Evolutionary conservation across 1,140 invertebrate species (phyloP), one percentile per base, ranked within the genome.

Genomic region (Drosophila ananassae): DNA sequence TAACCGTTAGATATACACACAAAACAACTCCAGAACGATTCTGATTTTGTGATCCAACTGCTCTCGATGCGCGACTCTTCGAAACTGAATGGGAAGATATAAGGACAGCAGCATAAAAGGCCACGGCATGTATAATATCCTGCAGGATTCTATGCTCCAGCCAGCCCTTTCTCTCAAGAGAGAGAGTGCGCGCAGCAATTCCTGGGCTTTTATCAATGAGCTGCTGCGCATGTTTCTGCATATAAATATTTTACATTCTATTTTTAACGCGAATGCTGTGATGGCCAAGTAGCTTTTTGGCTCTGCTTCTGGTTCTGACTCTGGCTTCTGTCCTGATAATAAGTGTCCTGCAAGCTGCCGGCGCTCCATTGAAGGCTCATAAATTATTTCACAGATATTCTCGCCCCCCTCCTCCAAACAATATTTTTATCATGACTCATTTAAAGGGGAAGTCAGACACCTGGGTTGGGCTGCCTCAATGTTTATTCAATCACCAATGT

Each of bases 1-100:
- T 77, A 73, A 87, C 82, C 83, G 82, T 89, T 76, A 89, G 82
- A 78, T 87, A 87, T 87, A 87, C 82, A 87, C 82, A 89, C 82
- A 89, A 66, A 89, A 79, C 58, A 52, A 78, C 68, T 60, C 57
- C 47, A 67, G 74, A 57, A 59, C 55, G 66, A 30, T 7, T 44
- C 32, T 51, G 62, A 74, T 76, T 73, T 44, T 2, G 56, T 57
- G n/a, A 47, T 78, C 73, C 44, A 79, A 87, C 83, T 89, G 83
- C 62, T 77, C 54, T 73, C 76, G 83, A 58, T 79, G 83, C 79
- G 64, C 67, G 75, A 77, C 83, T 79, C 83, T 79, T 73, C 69
- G 47, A 68, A 83, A 87, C 83, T 87, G 76, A 89, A 68, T 51
- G 62, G 37, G 68, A 59, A 63, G 67, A 77, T 72, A 81, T 72